Evolutionary conservation across 2,113 vertebrate species (phyloP), one percentile per base, ranked within the genome.

Genomic region (Turnix velox): DNA sequence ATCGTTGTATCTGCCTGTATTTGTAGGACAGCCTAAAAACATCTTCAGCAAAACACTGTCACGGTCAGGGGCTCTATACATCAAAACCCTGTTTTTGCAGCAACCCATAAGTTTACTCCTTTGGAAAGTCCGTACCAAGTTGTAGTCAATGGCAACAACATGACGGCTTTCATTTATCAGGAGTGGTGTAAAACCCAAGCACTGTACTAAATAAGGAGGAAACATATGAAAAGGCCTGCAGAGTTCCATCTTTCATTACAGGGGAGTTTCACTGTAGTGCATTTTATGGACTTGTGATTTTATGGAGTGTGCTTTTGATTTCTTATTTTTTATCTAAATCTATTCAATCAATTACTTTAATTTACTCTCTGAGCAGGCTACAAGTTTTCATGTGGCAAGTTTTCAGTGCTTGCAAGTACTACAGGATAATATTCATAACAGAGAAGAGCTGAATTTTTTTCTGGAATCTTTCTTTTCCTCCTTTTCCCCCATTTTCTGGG

Each of bases 241-340:
- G 67, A 89, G 48, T 85, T 96, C 87, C 63, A 46, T 65, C 67
- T 96, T 96, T 93, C 83, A 83, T 97, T 96, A 92, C 43, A 63
- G 19, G 33, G 71, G 55, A 94, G 76, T 93, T 97, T 67, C 91
- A 81, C 78, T 45, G 13, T 57, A 58, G 51, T 90, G 85, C 75
- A 95, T 68, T 96, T 97, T 95, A 96, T 94, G 90, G 83, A 87
- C 84, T 86, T 85, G 52, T 51, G 57, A 89, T 82, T 95, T 93
- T 85, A 96, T 90, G n/a, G 46, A 85, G 66, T 45, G 15, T 93
- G n/a, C 14, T 59, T 94, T 93, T 77, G 83, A 91, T 67, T 63
- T 79, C 68, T 68, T 85, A 8, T 17, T 85, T 95, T 94, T 88
- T 51, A 68, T 61, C 59, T 84, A 55, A 14, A 59, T 19, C 55